These are phyloP conservation scores for Syngnathus acus DNA, from an alignment of 2,797 vertebrate genomes.

Conservation along the genomic window DNA sequence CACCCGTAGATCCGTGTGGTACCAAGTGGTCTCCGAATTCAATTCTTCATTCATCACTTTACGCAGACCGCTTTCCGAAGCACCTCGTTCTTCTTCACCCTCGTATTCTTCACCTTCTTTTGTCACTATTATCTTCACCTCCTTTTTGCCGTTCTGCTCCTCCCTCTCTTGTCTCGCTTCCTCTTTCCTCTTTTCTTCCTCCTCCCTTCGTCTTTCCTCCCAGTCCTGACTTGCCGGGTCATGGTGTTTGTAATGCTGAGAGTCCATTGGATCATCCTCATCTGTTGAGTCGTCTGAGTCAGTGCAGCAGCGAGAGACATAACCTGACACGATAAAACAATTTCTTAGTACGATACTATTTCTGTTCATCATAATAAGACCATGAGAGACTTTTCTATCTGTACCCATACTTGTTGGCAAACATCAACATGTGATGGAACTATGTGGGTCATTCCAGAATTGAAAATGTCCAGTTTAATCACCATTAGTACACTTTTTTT, in stretches of 20 bases:
- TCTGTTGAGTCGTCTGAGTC: constrained; percentile 90
- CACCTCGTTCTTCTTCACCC: constrained; percentile 51
- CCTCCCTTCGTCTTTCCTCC: constrained; percentile 62
- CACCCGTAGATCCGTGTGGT: constrained; percentile 73
- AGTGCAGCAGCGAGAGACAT: constrained; percentile 86
- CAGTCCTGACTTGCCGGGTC: constrained; percentile 61
- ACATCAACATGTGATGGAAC: constrained; percentile 41
- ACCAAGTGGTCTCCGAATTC: constrained; percentile 72
- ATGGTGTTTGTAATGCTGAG: constrained; percentile 48
- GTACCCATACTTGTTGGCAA: constrained; percentile 49
- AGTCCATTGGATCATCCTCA: constrained; percentile 76
- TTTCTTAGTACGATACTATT: neutral
- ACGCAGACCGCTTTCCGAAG: constrained; percentile 43
- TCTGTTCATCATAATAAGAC: neutral
- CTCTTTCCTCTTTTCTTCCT: constrained; percentile 57
- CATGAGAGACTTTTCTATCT: constrained; percentile 28
- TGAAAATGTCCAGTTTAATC: neutral
- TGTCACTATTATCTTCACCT: constrained; percentile 72
- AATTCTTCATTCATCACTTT: constrained; percentile 55
- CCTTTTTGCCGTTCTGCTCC: constrained; percentile 62
- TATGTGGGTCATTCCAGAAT: constrained; percentile 10
- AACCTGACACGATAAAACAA: constrained; percentile 69
- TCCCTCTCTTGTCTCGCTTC: constrained; percentile 62
- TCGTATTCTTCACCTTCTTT: constrained; percentile 49
- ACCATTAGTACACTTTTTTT: neutral